phyloP scores from a whole-genome alignment of 2,797 vertebrate genomes.

The Arnoldichthys spilopterus region DNA sequence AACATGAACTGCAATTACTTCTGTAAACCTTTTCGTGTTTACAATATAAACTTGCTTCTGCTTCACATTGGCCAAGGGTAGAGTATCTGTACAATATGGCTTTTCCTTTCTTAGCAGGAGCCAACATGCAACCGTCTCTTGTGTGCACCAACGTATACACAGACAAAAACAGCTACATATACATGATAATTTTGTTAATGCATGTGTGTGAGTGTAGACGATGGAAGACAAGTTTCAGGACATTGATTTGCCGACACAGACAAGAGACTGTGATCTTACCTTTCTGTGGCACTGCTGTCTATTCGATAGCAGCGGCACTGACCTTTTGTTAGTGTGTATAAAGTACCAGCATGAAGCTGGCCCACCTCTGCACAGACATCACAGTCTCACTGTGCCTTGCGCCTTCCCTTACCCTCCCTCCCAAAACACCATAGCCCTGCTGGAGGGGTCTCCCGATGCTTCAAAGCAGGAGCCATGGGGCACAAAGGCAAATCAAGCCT shows the following conservation, averaged over 20 bases:
- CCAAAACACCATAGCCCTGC: slow-evolving; percentile 34
- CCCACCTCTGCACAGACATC: slow-evolving; percentile 53
- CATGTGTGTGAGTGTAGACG: slow-evolving; percentile 50
- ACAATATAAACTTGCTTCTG: neutral
- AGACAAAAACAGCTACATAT: slow-evolving; percentile 62
- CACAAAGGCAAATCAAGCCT: slow-evolving; percentile 57
- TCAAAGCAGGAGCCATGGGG: slow-evolving; percentile 45
- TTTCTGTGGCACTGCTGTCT: slow-evolving; percentile 67
- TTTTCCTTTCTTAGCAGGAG: slow-evolving; percentile 65
- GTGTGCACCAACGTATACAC: slow-evolving; percentile 59
- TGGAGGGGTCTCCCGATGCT: slow-evolving; percentile 35
- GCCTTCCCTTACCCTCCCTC: slow-evolving; percentile 35
- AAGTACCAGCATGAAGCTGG: slow-evolving; percentile 58
- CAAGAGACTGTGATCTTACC: slow-evolving; percentile 73
- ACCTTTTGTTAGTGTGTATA: slow-evolving; percentile 62
- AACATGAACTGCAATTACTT: slow-evolving; percentile 25
- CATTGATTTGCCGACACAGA: slow-evolving; percentile 66
- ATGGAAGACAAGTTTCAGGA: slow-evolving; percentile 67
- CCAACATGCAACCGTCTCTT: slow-evolving; percentile 67
- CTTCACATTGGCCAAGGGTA: no score
- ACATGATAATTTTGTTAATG: slow-evolving; percentile 15
- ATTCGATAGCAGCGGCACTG: slow-evolving; percentile 62
- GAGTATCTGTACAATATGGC: no score
- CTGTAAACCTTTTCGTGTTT: neutral
- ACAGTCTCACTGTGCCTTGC: slow-evolving; percentile 58